phyloP scores from a whole-genome alignment of 2,113 vertebrate genomes.

The Hippotragus niger region DNA sequence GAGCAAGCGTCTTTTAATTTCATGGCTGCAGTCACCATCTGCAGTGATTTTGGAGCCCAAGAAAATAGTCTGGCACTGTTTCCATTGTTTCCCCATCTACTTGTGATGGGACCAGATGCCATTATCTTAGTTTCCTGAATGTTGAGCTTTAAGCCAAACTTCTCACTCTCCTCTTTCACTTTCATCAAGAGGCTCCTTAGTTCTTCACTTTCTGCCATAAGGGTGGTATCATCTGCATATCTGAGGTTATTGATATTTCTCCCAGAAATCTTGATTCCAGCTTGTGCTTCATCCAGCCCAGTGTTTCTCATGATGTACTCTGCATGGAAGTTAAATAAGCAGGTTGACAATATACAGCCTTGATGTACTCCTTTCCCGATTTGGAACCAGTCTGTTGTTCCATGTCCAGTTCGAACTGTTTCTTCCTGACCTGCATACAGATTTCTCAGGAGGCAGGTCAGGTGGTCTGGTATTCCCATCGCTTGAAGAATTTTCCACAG shows the following conservation, averaged over 20 bases:
- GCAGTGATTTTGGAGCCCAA: background rate
- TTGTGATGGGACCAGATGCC: background rate
- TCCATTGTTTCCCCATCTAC: background rate
- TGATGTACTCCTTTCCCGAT: accelerated
- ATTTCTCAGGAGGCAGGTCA: background rate
- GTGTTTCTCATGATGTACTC: background rate
- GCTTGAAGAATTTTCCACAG: background rate
- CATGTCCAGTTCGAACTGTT: background rate
- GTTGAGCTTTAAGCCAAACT: background rate
- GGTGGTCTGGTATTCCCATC: background rate
- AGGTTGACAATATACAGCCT: background rate
- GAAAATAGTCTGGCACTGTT: background rate
- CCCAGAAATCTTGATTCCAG: background rate
- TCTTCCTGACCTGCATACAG: background rate
- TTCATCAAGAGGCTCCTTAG: background rate
- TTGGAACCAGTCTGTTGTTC: background rate
- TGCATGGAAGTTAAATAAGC: background rate
- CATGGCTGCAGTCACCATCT: background rate
- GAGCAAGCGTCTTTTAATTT: background rate
- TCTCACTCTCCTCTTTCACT: background rate
- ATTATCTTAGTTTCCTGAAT: background rate
- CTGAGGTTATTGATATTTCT: background rate
- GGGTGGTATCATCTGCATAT: background rate
- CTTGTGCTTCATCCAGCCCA: background rate
- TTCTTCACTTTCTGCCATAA: background rate